These are phyloP conservation scores for Hypolimnas misippus DNA, from an alignment of 2,888 invertebrate genomes.

Conservation along the genomic window DNA sequence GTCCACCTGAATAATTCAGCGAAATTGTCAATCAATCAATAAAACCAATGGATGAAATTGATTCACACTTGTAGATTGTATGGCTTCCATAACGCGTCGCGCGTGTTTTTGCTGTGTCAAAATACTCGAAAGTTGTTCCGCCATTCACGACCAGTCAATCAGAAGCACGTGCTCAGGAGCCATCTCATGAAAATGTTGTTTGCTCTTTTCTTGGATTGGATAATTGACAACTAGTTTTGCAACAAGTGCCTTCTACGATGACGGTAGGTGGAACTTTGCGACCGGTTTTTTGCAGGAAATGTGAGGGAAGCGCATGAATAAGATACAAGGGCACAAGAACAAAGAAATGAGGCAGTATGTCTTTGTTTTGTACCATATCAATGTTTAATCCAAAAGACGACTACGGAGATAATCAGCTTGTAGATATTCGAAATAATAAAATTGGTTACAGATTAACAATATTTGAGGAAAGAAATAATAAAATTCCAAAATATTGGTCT, in stretches of 20 bases:
- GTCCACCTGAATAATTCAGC: conserved; percentile 80
- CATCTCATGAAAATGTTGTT: conserved; percentile 63
- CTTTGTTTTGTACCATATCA: conserved; percentile 22
- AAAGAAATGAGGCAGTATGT: conserved; percentile 34
- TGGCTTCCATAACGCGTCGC: conserved; percentile 69
- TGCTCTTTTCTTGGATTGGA: conserved; percentile 59
- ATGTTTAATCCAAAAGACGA: conserved; percentile 25
- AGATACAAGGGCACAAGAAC: conserved; percentile 38
- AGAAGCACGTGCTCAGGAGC: conserved; percentile 64
- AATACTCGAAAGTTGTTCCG: conserved; percentile 77
- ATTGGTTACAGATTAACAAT: neutral
- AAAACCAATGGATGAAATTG: conserved; percentile 80
- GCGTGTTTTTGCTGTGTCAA: conserved; percentile 75
- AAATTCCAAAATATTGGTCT: too few species aligned
- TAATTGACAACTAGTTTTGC: conserved; percentile 60
- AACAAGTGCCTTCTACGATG: conserved; percentile 47
- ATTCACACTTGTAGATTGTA: conserved; percentile 80
- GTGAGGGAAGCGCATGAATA: conserved; percentile 39
- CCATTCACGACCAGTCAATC: conserved; percentile 72
- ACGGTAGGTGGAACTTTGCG: conserved; percentile 50
- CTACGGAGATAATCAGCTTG: neutral
- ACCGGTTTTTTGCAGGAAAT: conserved; percentile 64
- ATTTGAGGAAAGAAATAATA: too few species aligned
- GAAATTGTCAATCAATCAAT: conserved; percentile 82
- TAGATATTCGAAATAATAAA: neutral